These are phyloP conservation scores for Siphonodentalium dalli DNA, from an alignment of 2,888 invertebrate genomes.

Conservation along the genomic window DNA sequence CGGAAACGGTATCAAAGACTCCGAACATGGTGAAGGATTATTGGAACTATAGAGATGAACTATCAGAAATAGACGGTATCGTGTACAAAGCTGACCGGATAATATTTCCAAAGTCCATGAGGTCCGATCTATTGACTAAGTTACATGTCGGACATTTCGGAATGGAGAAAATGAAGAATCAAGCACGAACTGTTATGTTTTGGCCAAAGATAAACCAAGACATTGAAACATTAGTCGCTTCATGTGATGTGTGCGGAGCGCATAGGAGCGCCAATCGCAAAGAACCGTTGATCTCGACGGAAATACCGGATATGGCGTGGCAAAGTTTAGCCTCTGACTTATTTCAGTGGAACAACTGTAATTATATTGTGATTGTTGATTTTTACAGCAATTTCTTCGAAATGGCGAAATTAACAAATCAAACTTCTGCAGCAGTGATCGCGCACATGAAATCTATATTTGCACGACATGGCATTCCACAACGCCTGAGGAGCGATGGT, in stretches of 20 bases:
- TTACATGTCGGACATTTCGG: constrained; percentile 33
- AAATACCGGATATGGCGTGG: constrained; percentile 23
- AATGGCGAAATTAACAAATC: constrained; percentile 7
- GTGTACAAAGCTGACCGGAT: constrained; percentile 18
- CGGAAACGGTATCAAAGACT: constrained; percentile 8
- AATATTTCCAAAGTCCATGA: constrained; percentile 23
- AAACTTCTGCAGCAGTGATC: neutral
- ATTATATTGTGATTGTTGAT: constrained; percentile 24
- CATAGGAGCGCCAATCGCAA: constrained; percentile 22
- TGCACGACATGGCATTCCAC: constrained; percentile 9
- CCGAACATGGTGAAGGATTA: neutral
- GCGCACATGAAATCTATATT: constrained; percentile 4
- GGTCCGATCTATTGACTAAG: constrained; percentile 21
- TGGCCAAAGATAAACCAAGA: constrained; percentile 28
- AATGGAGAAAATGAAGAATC: constrained; percentile 19
- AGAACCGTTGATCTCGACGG: constrained; percentile 26
- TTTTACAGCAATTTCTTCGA: constrained; percentile 23
- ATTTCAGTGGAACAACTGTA: constrained; percentile 19
- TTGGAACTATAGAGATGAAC: neutral
- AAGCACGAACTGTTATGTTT: constrained; percentile 28
- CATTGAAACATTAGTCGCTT: constrained; percentile 23
- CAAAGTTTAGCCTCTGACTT: constrained; percentile 30
- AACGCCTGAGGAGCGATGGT: constrained; percentile 3
- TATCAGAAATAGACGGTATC: constrained; percentile 6
- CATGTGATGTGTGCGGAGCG: constrained; percentile 21